phyloP scores from a whole-genome alignment of 2,113 vertebrate species.

The Brachypteracias leptosomus region DNA sequence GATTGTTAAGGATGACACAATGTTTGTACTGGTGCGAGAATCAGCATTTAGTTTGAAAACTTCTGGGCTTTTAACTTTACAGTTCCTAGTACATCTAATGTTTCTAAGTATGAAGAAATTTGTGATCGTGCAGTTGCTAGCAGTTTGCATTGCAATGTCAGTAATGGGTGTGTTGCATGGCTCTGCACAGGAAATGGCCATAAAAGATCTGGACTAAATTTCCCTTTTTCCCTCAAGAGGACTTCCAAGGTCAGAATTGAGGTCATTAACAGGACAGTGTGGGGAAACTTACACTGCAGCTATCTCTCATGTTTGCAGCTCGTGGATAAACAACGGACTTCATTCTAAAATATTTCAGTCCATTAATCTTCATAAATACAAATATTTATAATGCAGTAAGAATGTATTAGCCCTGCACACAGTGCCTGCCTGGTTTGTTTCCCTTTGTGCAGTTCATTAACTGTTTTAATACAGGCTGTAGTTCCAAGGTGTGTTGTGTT shows the following conservation, averaged over 20 bases:
- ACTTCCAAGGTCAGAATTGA: constrained; percentile 49
- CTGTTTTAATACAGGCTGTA: neutral
- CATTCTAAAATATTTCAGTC: constrained; percentile 41
- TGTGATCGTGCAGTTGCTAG: neutral
- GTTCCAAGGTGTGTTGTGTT: neutral
- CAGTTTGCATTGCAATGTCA: neutral
- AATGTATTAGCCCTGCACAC: neutral
- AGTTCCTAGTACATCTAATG: neutral
- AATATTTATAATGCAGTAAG: constrained; percentile 52
- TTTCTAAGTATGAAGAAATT: neutral
- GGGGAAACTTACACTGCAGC: constrained; percentile 26
- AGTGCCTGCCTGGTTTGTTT: neutral
- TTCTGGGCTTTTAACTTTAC: neutral
- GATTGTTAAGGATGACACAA: neutral
- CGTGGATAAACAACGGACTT: constrained; percentile 21
- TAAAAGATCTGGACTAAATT: constrained; percentile 26
- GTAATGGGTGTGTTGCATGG: neutral
- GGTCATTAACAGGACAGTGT: constrained; percentile 36
- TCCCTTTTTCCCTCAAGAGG: neutral
- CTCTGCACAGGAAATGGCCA: neutral
- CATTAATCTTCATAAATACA: constrained; percentile 53
- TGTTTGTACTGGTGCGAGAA: neutral
- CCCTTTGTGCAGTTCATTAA: neutral
- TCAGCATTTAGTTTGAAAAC: neutral
- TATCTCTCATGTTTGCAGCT: neutral